Evolutionary conservation across 2,797 vertebrate genomes (phyloP), one percentile per base, ranked within the genome.

Genomic region (Poeciliopsis gracilis): DNA sequence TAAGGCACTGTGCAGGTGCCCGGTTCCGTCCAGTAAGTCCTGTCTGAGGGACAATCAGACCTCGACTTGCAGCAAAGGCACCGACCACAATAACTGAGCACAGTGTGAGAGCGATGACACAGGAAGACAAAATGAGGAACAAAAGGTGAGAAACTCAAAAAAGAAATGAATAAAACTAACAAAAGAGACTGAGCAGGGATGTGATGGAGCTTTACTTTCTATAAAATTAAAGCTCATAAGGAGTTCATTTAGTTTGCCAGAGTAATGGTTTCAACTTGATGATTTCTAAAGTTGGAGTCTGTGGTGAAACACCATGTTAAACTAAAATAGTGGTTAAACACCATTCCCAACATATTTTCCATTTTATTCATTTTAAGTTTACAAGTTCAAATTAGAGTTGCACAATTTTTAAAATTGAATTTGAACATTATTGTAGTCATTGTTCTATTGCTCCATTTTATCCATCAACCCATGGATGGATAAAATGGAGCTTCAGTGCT

Each of bases 1-100:
- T 94, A 95, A 73, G 92, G 85, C 82, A 91, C 77, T 3, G 86
- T 79, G 79, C 82, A 79, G 75, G 81, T 72, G 41, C 87, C 79
- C 28, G 87, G 85, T 41, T 93, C 93, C 77, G 79, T 84, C 94
- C 94, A 95, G 88, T 93, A 90, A 82, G 86, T 83, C 83, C 86
- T 86, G 1, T 87, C 86, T 77, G 86, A 73, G 38, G 88, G 82
- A 30, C 84, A 69, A 69, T 88, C 83, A 46, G 88, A 86, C 71
- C 77, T 82, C 5, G 78, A 79, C 77, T 81, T 73, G 84, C 79
- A 86, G 89, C 85, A 80, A 80, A 78, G 87, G 86, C 82, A 86
- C 90, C 90, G 81, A 85, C 87, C 77, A 76, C 78, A 88, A 69
- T n/a, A 20, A 80, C 86, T 90, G 77, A 85, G 75, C 45, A 41